Percentiles rank a stretch among this genome's conserved stretches.
phyloP scores from a whole-genome alignment of 2,888 invertebrate species.

The Parnassius mnemosyne region DNA sequence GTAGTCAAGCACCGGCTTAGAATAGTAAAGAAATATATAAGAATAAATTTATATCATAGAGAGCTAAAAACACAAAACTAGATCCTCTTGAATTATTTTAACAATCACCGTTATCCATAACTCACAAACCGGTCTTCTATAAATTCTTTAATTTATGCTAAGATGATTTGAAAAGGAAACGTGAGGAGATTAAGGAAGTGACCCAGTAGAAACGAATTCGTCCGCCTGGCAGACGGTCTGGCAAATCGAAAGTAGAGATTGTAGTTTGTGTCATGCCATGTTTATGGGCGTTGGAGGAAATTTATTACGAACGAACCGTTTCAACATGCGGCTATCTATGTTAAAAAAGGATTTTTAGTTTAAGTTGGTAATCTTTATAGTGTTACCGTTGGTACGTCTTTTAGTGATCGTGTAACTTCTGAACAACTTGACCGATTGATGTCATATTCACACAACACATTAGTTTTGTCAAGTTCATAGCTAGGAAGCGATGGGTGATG shows the following conservation, averaged over 20 bases:
- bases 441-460: too few relatives aligned
- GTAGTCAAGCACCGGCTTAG: too few relatives aligned
- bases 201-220: background rate
- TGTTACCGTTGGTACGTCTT: too few relatives aligned
- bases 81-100: slow-evolving; percentile 5
- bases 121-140: slow-evolving; percentile 9
- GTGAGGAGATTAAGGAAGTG: slow-evolving; percentile 15
- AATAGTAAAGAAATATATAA: too few relatives aligned
- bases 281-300: slow-evolving; percentile 5
- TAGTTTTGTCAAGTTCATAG: too few relatives aligned
- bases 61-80: background rate
- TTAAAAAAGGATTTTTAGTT: slow-evolving; percentile 1
- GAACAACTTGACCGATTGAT: too few relatives aligned
- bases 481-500: too few relatives aligned
- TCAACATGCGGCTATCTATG: slow-evolving; percentile 1
- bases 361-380: too few relatives aligned
- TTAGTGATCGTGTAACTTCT: too few relatives aligned
- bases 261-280: background rate
- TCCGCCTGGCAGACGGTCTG: slow-evolving; percentile 3
- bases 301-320: slow-evolving; percentile 8
- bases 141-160: slow-evolving; percentile 19
- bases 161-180: slow-evolving; percentile 14
- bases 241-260: slow-evolving; percentile 14
- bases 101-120: slow-evolving; percentile 6
- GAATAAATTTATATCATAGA: too few relatives aligned